phyloP scores from a whole-genome alignment of 1,140 invertebrate genomes.

The Trachymyrmex cornetzi region DNA sequence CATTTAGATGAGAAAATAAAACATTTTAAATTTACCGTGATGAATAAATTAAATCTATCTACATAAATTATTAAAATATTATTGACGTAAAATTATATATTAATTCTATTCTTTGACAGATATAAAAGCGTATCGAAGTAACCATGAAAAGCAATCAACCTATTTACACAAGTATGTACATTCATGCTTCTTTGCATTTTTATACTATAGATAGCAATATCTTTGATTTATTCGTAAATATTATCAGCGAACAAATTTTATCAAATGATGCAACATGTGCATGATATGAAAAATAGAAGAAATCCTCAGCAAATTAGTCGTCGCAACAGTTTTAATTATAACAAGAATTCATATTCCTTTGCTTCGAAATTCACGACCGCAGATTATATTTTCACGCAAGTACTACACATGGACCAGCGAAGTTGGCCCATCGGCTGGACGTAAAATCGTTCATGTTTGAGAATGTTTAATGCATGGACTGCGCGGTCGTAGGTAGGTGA shows the following conservation, averaged over 20 bases:
- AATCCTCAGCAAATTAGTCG: neutral
- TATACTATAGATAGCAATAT: slow-evolving; percentile 7
- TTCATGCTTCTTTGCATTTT: slow-evolving; percentile 19
- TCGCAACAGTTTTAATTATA: slow-evolving; percentile 38
- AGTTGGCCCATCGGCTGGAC: slow-evolving; percentile 37
- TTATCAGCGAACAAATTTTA: slow-evolving; percentile 5
- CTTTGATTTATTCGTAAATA: slow-evolving; percentile 11
- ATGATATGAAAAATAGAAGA: neutral
- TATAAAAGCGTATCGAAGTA: slow-evolving; percentile 4
- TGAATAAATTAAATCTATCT: slow-evolving; percentile 32
- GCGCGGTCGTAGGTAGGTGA: slow-evolving; percentile 67
- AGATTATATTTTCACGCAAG: slow-evolving; percentile 18
- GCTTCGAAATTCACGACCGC: slow-evolving; percentile 35
- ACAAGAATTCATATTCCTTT: neutral
- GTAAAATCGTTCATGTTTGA: slow-evolving; percentile 67
- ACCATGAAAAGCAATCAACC: neutral
- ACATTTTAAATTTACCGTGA: slow-evolving; percentile 16
- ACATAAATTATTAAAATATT: neutral
- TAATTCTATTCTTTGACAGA: slow-evolving; percentile 22
- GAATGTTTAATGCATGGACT: slow-evolving; percentile 78
- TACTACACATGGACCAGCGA: neutral
- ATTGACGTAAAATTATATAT: neutral
- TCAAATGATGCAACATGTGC: slow-evolving; percentile 1
- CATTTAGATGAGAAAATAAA: slow-evolving; percentile 19
- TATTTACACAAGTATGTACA: slow-evolving; percentile 25